phyloP scores from a whole-genome alignment of 1,140 invertebrate species.

The Phenacoccus solenopsis region DNA sequence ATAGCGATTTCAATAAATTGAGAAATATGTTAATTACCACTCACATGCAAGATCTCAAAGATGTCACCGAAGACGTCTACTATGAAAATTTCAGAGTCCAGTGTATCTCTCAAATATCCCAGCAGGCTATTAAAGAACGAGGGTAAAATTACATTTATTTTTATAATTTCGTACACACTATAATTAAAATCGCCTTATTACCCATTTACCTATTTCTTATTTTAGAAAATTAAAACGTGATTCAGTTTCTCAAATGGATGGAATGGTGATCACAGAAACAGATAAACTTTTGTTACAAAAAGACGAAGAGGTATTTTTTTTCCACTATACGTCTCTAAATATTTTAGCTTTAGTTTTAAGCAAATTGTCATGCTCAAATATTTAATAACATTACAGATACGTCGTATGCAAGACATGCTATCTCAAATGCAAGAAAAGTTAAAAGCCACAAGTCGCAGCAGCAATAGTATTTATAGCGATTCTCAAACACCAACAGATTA shows the following conservation, averaged over 20 bases:
- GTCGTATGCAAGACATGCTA: constrained; percentile 91
- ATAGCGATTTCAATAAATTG: constrained; percentile 94
- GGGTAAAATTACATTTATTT: constrained; percentile 31
- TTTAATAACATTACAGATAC: constrained; percentile 53
- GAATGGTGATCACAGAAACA: constrained; percentile 66
- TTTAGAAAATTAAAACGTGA: constrained; percentile 75
- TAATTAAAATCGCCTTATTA: neutral
- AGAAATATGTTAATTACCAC: constrained; percentile 93
- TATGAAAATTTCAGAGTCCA: constrained; percentile 92
- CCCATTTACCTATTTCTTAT: constrained; percentile 22
- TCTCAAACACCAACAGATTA: constrained; percentile 22
- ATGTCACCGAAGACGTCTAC: constrained; percentile 87
- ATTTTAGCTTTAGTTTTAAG: no score
- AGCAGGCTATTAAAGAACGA: constrained; percentile 65
- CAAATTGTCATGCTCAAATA: no score
- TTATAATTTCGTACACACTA: neutral
- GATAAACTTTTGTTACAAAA: constrained; percentile 78
- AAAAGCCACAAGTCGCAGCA: constrained; percentile 53
- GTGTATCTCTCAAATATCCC: constrained; percentile 78
- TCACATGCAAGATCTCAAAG: constrained; percentile 91
- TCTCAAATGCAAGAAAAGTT: constrained; percentile 94
- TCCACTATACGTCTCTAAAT: neutral
- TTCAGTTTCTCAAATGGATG: constrained; percentile 54
- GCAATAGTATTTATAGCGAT: constrained; percentile 21
- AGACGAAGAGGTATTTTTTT: constrained; percentile 70